Evolutionary conservation across 1,140 invertebrate species (phyloP).

Genomic region (Nephotettix cincticeps): DNA sequence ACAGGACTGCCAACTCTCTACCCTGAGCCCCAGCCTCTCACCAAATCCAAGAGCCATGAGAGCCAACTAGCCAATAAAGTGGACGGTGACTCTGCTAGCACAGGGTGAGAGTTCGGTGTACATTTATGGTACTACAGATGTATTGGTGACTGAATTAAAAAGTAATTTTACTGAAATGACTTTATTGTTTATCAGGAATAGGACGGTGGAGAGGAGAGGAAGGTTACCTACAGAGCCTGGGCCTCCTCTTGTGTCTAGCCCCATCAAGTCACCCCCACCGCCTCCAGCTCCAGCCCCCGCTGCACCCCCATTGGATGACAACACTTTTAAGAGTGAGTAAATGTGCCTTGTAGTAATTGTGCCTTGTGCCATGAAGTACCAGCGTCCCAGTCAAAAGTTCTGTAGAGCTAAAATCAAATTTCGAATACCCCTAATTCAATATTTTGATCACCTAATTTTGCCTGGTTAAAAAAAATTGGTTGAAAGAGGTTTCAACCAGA

Average conservation of each 20-base stretch:
- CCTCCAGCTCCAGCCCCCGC: slow-evolving; percentile 34
- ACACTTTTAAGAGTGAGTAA: slow-evolving; percentile 26
- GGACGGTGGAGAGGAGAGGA: slow-evolving; percentile 50
- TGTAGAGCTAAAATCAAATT: too few species aligned
- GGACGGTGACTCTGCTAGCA: slow-evolving; percentile 35
- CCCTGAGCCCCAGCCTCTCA: slow-evolving; percentile 65
- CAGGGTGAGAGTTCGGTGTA: slow-evolving; percentile 23
- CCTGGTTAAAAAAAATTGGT: too few species aligned
- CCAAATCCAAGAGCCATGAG: slow-evolving; percentile 90
- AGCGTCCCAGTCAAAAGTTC: too few species aligned
- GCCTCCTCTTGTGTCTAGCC: slow-evolving; percentile 59
- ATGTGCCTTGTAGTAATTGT: not conserved
- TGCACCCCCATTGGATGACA: slow-evolving; percentile 5
- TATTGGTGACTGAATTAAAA: too few species aligned
- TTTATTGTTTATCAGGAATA: too few species aligned
- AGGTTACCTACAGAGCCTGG: slow-evolving; percentile 72
- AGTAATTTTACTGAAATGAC: too few species aligned
- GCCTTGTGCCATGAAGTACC: too few species aligned
- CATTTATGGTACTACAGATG: not conserved
- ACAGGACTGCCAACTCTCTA: slow-evolving; percentile 52
- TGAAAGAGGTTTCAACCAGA: too few species aligned
- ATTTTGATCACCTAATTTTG: too few species aligned
- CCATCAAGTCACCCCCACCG: slow-evolving; percentile 65
- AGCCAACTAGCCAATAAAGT: slow-evolving; percentile 66
- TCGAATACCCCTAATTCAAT: too few species aligned